Evolutionary conservation across 1,140 invertebrate genomes (phyloP), one percentile per base, ranked within the genome.

Genomic region (Bombus impatiens): DNA sequence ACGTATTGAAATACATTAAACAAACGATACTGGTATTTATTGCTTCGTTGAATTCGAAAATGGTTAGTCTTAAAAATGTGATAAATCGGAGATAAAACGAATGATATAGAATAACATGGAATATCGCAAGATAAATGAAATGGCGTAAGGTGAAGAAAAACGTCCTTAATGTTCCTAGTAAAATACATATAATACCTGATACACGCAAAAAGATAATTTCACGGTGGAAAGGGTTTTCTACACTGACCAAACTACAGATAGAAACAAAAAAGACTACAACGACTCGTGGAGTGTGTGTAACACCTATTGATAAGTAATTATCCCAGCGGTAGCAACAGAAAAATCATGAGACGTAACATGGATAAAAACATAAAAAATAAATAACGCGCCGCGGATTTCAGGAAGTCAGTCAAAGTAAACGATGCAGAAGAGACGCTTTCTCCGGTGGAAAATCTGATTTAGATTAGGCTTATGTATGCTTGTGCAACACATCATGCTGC

Each of bases 341-440:
- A 70, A 15, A 28, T n/a, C 37, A 44, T 32, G n/a, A 53, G 65
- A 18, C 37, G 3, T 12, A 37, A 4, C 0, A 1, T 18, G n/a
- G 42, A 3, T 18, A 40, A n/a, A 81, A 35, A 76, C 22, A n/a
- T 53, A 75, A 32, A 42, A 44, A 81, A 44, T 22, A 47, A 76
- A 79, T 22, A 40, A 78, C 18, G 44, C 18, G 44, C 53, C 5
- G 42, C 70, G 67, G 57, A 81, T 57, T 82, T 90, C 78, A 86
- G 77, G 89, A 90, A 90, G 72, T 57, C 22, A 32, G 72, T 0
- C 65, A 72, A 84, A 44, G 42, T 70, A 76, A 89, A 79, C 86
- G 82, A 89, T 89, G 88, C 74, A 87, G 78, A 90, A 86, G 89
- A 88, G 80, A 74, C 89, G 89, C 89, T 90, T 90, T 90, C 89